phyloP scores from a whole-genome alignment of 2,888 invertebrate genomes.

The Caenorhabditis doughertyi region DNA sequence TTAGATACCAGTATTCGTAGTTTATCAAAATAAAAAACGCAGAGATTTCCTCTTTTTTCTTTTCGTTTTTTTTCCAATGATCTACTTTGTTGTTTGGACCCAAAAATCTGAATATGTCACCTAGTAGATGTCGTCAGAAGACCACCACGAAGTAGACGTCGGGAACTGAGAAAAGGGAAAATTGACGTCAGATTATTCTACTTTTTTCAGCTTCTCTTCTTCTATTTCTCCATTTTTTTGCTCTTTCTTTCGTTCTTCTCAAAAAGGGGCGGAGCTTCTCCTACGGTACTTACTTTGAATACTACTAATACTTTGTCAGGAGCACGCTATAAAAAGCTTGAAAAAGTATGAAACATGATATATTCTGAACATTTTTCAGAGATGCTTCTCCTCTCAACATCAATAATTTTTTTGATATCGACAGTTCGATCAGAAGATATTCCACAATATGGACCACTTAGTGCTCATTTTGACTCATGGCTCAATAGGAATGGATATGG shows the following conservation, averaged over 20 bases:
- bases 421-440: conserved; percentile 13
- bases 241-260: not conserved
- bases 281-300: conserved; percentile 43
- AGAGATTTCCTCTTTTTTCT: not conserved
- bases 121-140: conserved; percentile 20
- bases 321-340: conserved; percentile 29
- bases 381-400: conserved; percentile 21
- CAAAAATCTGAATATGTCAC: conserved; percentile 41
- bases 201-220: conserved; percentile 20
- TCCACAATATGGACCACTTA: conserved; percentile 57
- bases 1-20: conserved; percentile 35
- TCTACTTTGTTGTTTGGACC: conserved; percentile 28
- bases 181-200: conserved; percentile 44
- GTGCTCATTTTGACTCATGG: conserved; percentile 55
- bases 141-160: conserved; percentile 45
- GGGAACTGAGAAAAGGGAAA: conserved; percentile 26
- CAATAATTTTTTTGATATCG: conserved; percentile 8
- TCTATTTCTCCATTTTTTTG: conserved; percentile 6
- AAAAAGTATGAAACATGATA: not conserved
- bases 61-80: not conserved
- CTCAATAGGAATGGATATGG: conserved; percentile 63
- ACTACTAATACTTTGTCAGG: conserved; percentile 22
- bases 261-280: conserved; percentile 44
- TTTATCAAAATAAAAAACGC: conserved; percentile 6
- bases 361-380: conserved; percentile 4